Base-by-base conservation (phyloP, 2,888 invertebrate species). In the Beris morrisii region DNA sequence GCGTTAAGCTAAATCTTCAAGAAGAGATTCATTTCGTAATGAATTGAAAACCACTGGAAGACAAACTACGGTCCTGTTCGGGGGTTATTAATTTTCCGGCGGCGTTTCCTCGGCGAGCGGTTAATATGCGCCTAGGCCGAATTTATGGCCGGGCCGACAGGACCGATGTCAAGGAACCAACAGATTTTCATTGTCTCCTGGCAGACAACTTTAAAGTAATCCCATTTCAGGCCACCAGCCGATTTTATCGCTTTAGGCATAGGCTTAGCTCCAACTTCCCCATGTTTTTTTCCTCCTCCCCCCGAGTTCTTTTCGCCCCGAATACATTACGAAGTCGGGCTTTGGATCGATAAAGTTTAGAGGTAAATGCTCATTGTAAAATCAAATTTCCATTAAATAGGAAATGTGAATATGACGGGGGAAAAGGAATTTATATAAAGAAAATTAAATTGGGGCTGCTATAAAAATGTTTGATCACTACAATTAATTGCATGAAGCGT, bases 11-110 rank as follows among this genome's bases (percentile, higher is more conserved):
- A 58, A 58, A 46, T 58, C 45, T 30, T 31, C 32, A 50, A 32
- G 50, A 61, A 13, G 44, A 13, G 46, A 54, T 54, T 64, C 64
- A 58, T 57, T 58, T 52, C 50, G 9, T 65, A 65, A 65, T 65
- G 65, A 65, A 65, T 57, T 48, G 65, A 53, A 66, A 66, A 54
- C 66, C 54, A 38, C 66, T 66, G 53, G 53, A 59, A 66, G 61
- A 66, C 59, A 66, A 59, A 53, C 55, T 66, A 31, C 22, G 30
- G 55, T 46, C 43, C 38, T 66, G 59, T 66, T 38, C 45, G 54
- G 53, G n/a, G 53, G 59, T 64, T 64, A 64, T 64, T 64, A 64
- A 64, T 64, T 64, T 56, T 55, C 55, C 64, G n/a, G 64, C 15
- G 54, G 45, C 28, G 61, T 38, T 61, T 50, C 61, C 12, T 61